These are phyloP conservation scores for Pygoscelis adeliae DNA, from an alignment of 2,113 vertebrate genomes.

Conservation along the genomic window DNA sequence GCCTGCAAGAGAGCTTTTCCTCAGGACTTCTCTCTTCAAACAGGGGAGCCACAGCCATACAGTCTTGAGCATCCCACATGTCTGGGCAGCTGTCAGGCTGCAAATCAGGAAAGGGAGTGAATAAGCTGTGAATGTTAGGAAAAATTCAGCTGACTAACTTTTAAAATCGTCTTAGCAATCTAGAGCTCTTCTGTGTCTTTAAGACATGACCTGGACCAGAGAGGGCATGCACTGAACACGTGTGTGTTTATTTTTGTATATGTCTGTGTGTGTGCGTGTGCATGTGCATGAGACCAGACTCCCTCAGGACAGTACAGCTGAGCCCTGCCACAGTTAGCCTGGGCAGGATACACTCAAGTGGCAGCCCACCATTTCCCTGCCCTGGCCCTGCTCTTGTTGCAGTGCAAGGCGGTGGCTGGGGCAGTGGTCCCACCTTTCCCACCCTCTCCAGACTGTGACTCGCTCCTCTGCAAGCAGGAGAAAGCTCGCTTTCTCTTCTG, in stretches of 20 bases:
- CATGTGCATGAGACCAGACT: fast-evolving
- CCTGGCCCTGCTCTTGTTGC: fast-evolving
- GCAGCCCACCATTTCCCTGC: not conserved
- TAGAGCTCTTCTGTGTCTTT: not conserved
- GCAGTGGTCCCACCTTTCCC: not conserved
- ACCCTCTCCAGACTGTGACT: not conserved
- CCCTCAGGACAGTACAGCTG: not conserved
- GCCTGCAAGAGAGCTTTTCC: not conserved
- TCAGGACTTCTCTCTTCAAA: not conserved
- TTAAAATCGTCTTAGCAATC: not conserved
- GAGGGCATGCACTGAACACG: too few species aligned
- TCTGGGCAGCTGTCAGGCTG: not conserved
- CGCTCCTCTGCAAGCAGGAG: not conserved
- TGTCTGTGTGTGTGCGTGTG: fast-evolving
- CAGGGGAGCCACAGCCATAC: not conserved
- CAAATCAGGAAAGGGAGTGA: not conserved
- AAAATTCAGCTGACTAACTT: not conserved
- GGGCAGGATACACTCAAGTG: not conserved
- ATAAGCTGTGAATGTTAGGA: not conserved
- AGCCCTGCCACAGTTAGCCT: not conserved
- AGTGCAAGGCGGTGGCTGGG: not conserved
- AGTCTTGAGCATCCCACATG: not conserved
- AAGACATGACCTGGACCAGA: not conserved
- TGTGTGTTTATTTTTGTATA: not conserved
- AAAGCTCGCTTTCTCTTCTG: not conserved